phyloP scores from a whole-genome alignment of 2,888 invertebrate species.

The Creontiades dilutus region DNA sequence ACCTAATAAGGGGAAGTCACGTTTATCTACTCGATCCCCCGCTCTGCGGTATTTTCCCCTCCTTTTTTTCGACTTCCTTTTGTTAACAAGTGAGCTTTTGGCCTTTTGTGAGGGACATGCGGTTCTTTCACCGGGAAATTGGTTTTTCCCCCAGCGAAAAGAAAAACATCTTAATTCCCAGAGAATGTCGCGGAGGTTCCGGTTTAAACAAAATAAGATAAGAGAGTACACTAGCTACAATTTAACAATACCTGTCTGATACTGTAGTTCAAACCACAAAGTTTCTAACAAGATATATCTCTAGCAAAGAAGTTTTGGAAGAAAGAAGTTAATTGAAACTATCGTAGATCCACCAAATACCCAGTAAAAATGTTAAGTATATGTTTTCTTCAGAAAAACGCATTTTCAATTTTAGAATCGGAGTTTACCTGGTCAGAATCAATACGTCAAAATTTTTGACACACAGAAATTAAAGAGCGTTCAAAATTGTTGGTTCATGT shows the following conservation, averaged over 20 bases:
- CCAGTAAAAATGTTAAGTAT: too few species aligned
- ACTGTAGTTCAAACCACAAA: neutral
- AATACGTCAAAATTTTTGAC: too few species aligned
- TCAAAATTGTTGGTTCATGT: too few species aligned
- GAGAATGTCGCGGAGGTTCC: neutral
- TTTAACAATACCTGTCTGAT: too few species aligned
- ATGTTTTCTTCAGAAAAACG: too few species aligned
- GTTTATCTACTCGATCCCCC: conserved; percentile 40
- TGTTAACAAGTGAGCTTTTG: conserved; percentile 11
- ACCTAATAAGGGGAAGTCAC: conserved; percentile 49
- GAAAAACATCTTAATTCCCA: neutral
- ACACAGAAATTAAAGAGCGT: too few species aligned
- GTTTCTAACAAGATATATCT: too few species aligned
- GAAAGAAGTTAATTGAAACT: too few species aligned
- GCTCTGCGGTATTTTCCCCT: conserved; percentile 21
- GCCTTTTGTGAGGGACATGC: neutral
- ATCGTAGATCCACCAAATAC: too few species aligned
- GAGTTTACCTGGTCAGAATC: too few species aligned
- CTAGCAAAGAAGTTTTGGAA: too few species aligned
- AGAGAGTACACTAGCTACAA: neutral
- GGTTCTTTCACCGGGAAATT: neutral
- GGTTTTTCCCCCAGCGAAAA: neutral
- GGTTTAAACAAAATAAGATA: neutral
- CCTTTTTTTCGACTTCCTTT: neutral
- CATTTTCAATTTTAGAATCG: too few species aligned